phyloP scores from a whole-genome alignment of 2,797 vertebrate genomes.

The Astyanax mexicanus region DNA sequence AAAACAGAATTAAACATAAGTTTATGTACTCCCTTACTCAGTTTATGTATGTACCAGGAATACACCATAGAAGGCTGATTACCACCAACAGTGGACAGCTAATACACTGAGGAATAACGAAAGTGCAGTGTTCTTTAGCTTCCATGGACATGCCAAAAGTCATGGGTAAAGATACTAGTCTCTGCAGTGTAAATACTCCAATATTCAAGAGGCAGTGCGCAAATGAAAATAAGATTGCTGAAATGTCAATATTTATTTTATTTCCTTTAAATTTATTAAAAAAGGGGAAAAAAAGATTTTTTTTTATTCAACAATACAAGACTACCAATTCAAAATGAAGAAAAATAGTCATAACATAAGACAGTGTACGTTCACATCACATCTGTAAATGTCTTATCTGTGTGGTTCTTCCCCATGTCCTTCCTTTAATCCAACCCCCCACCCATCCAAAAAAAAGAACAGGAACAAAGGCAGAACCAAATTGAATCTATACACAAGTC shows the following conservation, averaged over 20 bases:
- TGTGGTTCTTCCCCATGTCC: constrained; percentile 63
- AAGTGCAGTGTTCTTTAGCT: too few relatives aligned
- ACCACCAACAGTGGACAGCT: too few relatives aligned
- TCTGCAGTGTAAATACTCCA: too few relatives aligned
- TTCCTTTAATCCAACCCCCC: constrained; percentile 32
- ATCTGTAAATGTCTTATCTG: constrained; percentile 40
- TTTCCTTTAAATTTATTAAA: constrained; percentile 80
- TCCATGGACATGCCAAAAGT: too few relatives aligned
- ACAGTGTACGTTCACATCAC: constrained; percentile 41
- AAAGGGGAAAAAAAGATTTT: constrained; percentile 72
- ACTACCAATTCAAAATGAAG: constrained; percentile 67
- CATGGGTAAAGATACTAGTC: too few relatives aligned
- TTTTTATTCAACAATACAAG: constrained; percentile 76
- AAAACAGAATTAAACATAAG: too few relatives aligned
- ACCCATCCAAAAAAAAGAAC: constrained; percentile 49
- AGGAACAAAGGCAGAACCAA: constrained; percentile 51
- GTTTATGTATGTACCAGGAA: too few relatives aligned
- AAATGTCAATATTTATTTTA: constrained; percentile 50
- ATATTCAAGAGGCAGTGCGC: too few relatives aligned
- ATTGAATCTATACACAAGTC: constrained; percentile 55
- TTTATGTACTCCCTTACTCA: too few relatives aligned
- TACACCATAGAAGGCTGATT: too few relatives aligned
- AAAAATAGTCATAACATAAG: constrained; percentile 55
- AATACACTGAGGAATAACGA: too few relatives aligned
- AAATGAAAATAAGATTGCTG: not conserved